phyloP scores from a whole-genome alignment of 2,113 vertebrate genomes.

The Petromus typicus region DNA sequence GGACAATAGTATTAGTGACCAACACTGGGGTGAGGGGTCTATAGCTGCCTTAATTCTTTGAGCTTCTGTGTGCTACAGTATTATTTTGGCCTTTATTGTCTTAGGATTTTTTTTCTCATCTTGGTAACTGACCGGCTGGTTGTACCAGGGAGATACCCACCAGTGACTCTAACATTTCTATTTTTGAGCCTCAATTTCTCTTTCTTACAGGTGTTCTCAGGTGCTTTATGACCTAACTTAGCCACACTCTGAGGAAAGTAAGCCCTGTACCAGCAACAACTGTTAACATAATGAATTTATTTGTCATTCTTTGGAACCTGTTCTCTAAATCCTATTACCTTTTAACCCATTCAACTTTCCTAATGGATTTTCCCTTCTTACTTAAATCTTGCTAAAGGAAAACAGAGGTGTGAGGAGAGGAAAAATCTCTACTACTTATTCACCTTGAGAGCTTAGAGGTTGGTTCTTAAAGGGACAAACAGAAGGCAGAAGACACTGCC shows the following conservation, averaged over 20 bases:
- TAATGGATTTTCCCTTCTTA: conserved; percentile 38
- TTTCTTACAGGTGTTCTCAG: conserved; percentile 53
- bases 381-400: conserved; percentile 39
- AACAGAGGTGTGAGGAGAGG: neutral
- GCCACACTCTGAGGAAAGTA: neutral
- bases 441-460: neutral
- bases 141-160: neutral
- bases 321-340: conserved; percentile 43
- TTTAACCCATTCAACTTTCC: conserved; percentile 46
- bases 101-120: conserved; percentile 27
- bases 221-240: neutral
- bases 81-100: conserved; percentile 22
- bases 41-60: neutral
- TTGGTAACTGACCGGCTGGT: conserved; percentile 7
- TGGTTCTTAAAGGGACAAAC: neutral
- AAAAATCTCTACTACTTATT: neutral
- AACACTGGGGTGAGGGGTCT: neutral
- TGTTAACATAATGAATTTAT: neutral
- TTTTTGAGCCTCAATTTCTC: conserved; percentile 72
- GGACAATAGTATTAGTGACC: neutral
- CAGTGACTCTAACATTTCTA: conserved; percentile 29
- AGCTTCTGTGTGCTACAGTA: conserved; percentile 21
- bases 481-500: neutral
- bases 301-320: neutral
- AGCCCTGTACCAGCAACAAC: neutral